Percentiles rank a stretch among this genome's conserved stretches.
Conservation (phyloP, 2,113 vertebrate species). For the Hyaena hyaena region DNA sequence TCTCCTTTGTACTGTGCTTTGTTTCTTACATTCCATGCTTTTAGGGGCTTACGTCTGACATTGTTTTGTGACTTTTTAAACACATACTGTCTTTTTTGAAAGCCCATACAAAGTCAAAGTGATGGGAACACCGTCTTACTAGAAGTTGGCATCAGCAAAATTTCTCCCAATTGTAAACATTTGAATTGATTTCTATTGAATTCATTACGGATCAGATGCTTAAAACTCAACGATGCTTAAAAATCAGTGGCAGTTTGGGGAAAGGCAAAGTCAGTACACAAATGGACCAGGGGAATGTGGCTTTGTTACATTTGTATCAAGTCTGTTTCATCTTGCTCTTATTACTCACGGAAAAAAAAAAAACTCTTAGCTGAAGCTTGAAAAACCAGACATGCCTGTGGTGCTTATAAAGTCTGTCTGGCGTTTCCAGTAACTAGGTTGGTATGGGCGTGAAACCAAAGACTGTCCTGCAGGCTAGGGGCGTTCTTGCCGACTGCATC, state of each 20-base stretch:
- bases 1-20: accelerated
- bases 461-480: neutral
- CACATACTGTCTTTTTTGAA: neutral
- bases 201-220: neutral
- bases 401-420: constrained; percentile 33
- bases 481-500: neutral
- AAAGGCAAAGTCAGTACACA: neutral
- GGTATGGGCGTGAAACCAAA: neutral
- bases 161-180: neutral
- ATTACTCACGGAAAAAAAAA: constrained; percentile 30
- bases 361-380: neutral
- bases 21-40: accelerated
- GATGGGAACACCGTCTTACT: neutral
- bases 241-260: neutral
- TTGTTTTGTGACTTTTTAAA: neutral
- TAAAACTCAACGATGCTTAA: neutral
- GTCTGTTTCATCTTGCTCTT: constrained; percentile 39
- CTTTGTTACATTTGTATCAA: constrained; percentile 26
- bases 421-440: neutral
- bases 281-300: neutral
- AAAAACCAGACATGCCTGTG: constrained; percentile 77
- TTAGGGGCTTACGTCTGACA: neutral
- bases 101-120: neutral
- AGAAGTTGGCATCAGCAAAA: neutral
- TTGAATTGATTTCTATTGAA: neutral